These are phyloP conservation scores for Bhutanitis thaidina DNA, from an alignment of 2,888 invertebrate genomes.

Conservation along the genomic window DNA sequence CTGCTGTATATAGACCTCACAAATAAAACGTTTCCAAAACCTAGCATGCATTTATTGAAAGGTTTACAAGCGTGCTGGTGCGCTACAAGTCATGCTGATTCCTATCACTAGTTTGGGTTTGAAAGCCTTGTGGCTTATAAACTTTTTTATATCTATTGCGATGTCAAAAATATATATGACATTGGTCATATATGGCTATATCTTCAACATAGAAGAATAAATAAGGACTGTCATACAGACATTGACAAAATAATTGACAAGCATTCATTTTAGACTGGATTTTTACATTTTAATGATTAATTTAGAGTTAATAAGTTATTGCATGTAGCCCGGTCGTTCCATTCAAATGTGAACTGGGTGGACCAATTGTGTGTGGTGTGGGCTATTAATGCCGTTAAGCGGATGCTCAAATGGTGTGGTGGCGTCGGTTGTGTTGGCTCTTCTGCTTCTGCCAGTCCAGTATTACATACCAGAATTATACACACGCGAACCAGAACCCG, in stretches of 20 bases:
- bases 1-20: too few relatives aligned
- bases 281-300: not conserved
- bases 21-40: too few relatives aligned
- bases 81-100: too few relatives aligned
- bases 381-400: slow-evolving; percentile 44
- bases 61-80: too few relatives aligned
- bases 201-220: not conserved
- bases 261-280: not conserved
- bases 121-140: too few relatives aligned
- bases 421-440: slow-evolving; percentile 43
- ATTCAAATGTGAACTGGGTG: slow-evolving; percentile 1
- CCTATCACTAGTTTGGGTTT: too few relatives aligned
- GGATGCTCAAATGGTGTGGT: slow-evolving; percentile 51
- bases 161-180: too few relatives aligned
- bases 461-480: slow-evolving; percentile 52
- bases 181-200: too few relatives aligned
- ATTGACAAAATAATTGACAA: not conserved
- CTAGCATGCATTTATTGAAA: too few relatives aligned
- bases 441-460: slow-evolving; percentile 54
- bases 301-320: not conserved
- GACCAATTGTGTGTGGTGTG: not conserved
- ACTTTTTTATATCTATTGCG: too few relatives aligned
- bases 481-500: slow-evolving; percentile 29
- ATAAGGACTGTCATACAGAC: not conserved
- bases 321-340: not conserved